A percentile compares a stretch with the other conserved stretches of the same genome.
Conservation (phyloP, 1,140 invertebrate genomes). For the Cyclargus thomasi region DNA sequence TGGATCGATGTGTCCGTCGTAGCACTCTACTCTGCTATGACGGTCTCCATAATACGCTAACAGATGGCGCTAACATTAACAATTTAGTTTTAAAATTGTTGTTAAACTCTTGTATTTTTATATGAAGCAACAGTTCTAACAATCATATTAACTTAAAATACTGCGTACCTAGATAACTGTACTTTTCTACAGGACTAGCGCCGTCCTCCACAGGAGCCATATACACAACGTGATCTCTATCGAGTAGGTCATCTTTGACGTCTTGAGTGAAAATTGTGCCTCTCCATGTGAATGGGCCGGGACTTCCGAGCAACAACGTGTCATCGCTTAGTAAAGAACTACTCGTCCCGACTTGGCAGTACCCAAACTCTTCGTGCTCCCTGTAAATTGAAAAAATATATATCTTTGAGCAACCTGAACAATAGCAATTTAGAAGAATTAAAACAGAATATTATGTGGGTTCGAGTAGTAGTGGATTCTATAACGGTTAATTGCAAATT, state of each 20-base stretch:
- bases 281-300: constrained; percentile 91
- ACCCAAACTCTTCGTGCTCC: constrained; percentile 90
- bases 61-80: neutral
- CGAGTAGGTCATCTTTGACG: constrained; percentile 83
- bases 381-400: constrained; percentile 54
- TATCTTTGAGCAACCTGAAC: neutral
- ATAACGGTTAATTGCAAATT: neutral
- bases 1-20: too few relatives aligned
- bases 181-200: constrained; percentile 87
- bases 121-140: too few relatives aligned
- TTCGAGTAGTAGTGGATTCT: too few relatives aligned
- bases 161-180: constrained; percentile 88
- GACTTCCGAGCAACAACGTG: constrained; percentile 88
- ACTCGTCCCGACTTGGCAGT: constrained; percentile 95
- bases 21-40: too few relatives aligned
- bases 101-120: too few relatives aligned
- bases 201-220: constrained; percentile 80
- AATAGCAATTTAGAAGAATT: neutral
- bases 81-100: neutral
- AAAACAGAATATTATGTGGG: neutral
- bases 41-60: neutral
- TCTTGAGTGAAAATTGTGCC: constrained; percentile 90
- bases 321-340: constrained; percentile 86
- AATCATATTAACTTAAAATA: neutral
- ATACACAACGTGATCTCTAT: constrained; percentile 87